Base-by-base conservation (phyloP, 1,140 invertebrate species). In the Euschistus heros region DNA sequence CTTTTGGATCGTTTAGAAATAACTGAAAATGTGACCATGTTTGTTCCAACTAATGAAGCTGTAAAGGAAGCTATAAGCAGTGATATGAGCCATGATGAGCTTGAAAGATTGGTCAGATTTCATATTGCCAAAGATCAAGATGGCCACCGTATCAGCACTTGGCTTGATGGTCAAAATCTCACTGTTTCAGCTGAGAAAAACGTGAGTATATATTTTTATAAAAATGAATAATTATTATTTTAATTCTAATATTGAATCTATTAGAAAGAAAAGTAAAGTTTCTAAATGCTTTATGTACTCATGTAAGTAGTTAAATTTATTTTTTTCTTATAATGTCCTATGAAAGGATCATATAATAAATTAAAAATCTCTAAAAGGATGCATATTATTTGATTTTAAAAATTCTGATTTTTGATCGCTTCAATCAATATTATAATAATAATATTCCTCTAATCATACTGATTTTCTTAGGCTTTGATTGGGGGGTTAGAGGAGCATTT, bases 21-120 rank as follows among this genome's bases (percentile, higher is more conserved):
- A 0, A 69, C 75, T 14, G 69, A 73, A 20, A 80, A 81, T 68
- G 69, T 80, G n/a, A 82, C 80, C 5, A 46, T 83, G 37, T 81
- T 82, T 70, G 78, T 75, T 20, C 81, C 81, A 13, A 77, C 75
- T 20, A 77, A 81, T 68, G 71, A 74, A 33, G 62, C 42, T 17
- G 18, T 64, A 10, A 46, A 70, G 10, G 65, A 64, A 30, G 52
- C 64, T 3, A 57, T 65, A 24, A 47, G 66, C 8, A 54, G 75
- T 24, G 54, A 68, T 30, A 68, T 71, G 60, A 71, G 76, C 69
- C 67, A 68, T 4, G 72, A 74, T 30, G 69, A 70, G 44, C 70
- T 80, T n/a, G 67, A 71, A 26, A 71, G 76, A 24, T 64, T 80
- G 26, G 66, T 72, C 33, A 63, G 22, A 17, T 22, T 44, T 44